Base-by-base conservation (phyloP, 2,888 invertebrate genomes). In the Apotomis betuletana region DNA sequence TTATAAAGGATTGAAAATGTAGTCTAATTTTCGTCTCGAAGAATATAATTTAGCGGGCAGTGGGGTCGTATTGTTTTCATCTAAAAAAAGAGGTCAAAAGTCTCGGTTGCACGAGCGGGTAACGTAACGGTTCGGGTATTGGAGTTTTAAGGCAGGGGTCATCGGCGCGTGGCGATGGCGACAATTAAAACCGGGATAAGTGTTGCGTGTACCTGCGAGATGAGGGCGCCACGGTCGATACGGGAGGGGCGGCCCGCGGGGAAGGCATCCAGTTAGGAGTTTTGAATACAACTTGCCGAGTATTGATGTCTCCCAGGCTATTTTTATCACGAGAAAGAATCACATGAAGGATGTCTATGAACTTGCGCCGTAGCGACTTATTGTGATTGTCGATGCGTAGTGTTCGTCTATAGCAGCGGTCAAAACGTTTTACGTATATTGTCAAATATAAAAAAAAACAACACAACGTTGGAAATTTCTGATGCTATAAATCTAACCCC, bases 101-200 rank as follows among this genome's bases (percentile, higher is more conserved):
- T 67, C 52, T 58, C 69, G 62, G 73, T 65, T 64, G 67, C 64
- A 70, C 70, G 71, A 68, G 59, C 74, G 68, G 74, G 76, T 73
- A 75, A 78, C 76, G 78, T 81, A 82, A 79, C 82, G 80, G 81
- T 80, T 78, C 78, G 80, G 77, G 78, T 78, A 81, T 83, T 78
- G 78, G 77, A 81, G 81, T 83, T 81, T 81, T 52, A 82, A 74
- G 76, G 75, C 80, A 80, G 79, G 87, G 90, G 90, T 91, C 90
- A 90, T 89, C 90, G 87, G 89, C 87, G 91, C 90, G 89, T 91
- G 88, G 90, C 90, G 91, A 91, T 91, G 88, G 90, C 90, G 91
- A 91, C 92, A 92, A 92, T 92, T 92, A 92, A 91, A 91, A 90
- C 89, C 86, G 89, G 91, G 92, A 92, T 91, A 91, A 92, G 91